Conservation (phyloP, 2,113 vertebrate species). For the Hucho hucho region DNA sequence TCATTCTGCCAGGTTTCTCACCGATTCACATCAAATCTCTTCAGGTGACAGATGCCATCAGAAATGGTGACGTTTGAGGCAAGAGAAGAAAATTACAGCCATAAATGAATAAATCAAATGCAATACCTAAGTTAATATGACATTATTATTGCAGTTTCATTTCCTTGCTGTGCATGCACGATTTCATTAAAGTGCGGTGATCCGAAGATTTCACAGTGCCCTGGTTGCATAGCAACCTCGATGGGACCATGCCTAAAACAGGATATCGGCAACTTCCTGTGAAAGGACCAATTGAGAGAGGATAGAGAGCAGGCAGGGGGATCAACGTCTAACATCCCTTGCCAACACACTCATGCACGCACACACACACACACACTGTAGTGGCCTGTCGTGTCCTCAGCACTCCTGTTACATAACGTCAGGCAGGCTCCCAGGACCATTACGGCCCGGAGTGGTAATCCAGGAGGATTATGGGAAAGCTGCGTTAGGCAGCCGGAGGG, state of each 20-base stretch:
- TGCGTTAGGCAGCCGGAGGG: slow-evolving; percentile 59
- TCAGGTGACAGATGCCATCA: not conserved
- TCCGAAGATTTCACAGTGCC: not conserved
- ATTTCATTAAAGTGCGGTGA: not conserved
- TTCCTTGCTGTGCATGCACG: not conserved
- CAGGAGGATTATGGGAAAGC: slow-evolving; percentile 56
- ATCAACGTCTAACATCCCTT: not conserved
- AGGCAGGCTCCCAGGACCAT: slow-evolving; percentile 49
- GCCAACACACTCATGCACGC: not conserved
- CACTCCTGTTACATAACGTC: slow-evolving; percentile 59
- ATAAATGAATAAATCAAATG: slow-evolving; percentile 24
- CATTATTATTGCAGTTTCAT: not conserved
- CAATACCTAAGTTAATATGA: slow-evolving; percentile 20
- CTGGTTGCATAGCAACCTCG: too few species aligned
- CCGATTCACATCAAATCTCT: too few species aligned
- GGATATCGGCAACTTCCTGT: slow-evolving; percentile 14
- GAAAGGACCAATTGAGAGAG: slow-evolving; percentile 3
- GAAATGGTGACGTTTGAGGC: not conserved
- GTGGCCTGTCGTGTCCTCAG: slow-evolving; percentile 34
- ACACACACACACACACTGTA: not conserved
- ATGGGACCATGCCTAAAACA: too few species aligned
- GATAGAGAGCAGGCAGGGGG: not conserved
- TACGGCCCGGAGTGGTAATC: slow-evolving; percentile 58
- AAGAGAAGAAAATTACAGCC: slow-evolving; percentile 24
- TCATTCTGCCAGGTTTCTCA: too few species aligned